Evolutionary conservation across 1,140 invertebrate species (phyloP).

Genomic region (Hesperophylax magnus): DNA sequence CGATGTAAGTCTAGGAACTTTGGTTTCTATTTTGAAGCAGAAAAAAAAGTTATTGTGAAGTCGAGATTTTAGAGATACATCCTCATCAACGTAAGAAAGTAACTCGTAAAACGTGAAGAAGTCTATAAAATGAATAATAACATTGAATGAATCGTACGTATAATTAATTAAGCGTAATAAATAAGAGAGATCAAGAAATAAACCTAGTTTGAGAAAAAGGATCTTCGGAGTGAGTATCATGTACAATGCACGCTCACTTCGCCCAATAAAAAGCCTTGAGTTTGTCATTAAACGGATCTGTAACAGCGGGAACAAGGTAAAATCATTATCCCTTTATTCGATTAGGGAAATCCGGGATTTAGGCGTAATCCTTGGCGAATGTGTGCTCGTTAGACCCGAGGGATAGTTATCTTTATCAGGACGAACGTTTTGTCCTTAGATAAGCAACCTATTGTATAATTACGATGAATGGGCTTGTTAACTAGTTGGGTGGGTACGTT

Average conservation of each 20-base stretch:
- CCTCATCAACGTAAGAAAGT: no score
- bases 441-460: neutral
- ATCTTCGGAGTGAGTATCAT: no score
- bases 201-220: neutral
- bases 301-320: slow-evolving; percentile 8
- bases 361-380: neutral
- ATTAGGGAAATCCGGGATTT: slow-evolving; percentile 28
- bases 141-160: no score
- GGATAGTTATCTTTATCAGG: slow-evolving; percentile 19
- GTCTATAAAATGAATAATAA: no score
- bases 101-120: no score
- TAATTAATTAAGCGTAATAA: no score
- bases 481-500: no score
- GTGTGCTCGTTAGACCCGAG: slow-evolving; percentile 15
- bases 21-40: no score
- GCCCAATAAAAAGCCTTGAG: neutral
- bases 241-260: neutral
- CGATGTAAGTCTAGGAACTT: no score
- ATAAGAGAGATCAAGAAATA: neutral
- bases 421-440: slow-evolving; percentile 2
- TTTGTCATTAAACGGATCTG: slow-evolving; percentile 21
- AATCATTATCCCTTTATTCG: slow-evolving; percentile 26
- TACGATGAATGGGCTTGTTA: no score
- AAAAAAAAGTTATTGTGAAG: no score
- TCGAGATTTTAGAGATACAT: no score